Evolutionary conservation across 2,888 invertebrate genomes (phyloP), one percentile per base, ranked within the genome.

Genomic region (Spodoptera littoralis): DNA sequence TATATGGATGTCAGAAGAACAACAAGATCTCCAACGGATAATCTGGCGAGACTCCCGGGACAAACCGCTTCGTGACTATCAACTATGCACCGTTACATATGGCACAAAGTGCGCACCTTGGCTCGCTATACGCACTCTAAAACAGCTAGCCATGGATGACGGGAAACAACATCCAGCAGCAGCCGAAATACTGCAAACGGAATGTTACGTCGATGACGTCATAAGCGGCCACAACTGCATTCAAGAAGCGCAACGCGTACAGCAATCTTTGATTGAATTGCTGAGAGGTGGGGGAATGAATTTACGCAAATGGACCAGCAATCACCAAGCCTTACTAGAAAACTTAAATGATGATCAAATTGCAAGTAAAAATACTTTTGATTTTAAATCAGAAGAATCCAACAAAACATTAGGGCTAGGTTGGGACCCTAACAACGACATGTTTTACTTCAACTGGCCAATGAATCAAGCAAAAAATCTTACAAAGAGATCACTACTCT

Each of bases 231-330:
- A 22, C n/a, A 11, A 41, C 4, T 11, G 18, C 36, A 44, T 41
- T 2, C 36, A 46, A 27, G 41, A 53, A 1, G 59, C 46, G 5
- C 45, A 60, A 53, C 11, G 27, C 27, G 18, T 9, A 0, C 42
- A 52, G 5, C 2, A 36, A 6, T 13, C 52, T 13, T 18, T 59
- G 24, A 59, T 24, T 2, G 12, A 47, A 4, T 27, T 52, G 0
- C 45, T 60, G 1, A 48, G 42, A 22, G 18, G 24, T 27, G 59
- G 46, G 2, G 59, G 52, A 4, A 47, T 59, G 13, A 46, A 51
- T 18, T 24, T 59, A 8, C 22, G 52, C 24, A 59, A 59, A 52
- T 59, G 52, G 52, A 36, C 58, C 11, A n/a, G 13, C 0, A 53
- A 53, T 11, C 42, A 12, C 11, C 46, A 4, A 0, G 12, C 3